These are phyloP conservation scores for Azorinus chamasolen DNA, from an alignment of 2,888 invertebrate species.

Conservation along the genomic window DNA sequence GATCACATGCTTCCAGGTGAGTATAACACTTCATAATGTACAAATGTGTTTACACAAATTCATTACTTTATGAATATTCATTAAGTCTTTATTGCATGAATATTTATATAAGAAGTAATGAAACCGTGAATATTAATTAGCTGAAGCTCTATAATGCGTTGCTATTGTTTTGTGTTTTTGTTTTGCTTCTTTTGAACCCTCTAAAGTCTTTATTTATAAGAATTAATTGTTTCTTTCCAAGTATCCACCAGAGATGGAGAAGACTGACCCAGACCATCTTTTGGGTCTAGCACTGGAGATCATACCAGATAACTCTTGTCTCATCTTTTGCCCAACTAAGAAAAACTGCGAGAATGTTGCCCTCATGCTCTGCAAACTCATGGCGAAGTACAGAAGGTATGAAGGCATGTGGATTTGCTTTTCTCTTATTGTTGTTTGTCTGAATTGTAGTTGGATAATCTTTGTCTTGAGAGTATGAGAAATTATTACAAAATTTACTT, in stretches of 20 bases:
- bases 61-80: neutral
- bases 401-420: neutral
- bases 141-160: too few relatives aligned
- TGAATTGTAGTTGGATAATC: neutral
- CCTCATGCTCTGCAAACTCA: constrained; percentile 90
- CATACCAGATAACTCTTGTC: constrained; percentile 92
- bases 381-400: constrained; percentile 86
- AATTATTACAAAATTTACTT: too few relatives aligned
- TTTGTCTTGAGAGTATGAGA: neutral
- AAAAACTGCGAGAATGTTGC: constrained; percentile 97
- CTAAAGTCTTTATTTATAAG: too few relatives aligned
- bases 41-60: neutral
- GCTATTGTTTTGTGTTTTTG: too few relatives aligned
- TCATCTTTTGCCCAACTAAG: constrained; percentile 97
- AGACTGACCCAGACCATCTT: constrained; percentile 92
- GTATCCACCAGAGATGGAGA: constrained; percentile 81
- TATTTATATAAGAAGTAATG: too few relatives aligned
- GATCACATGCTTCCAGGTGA: constrained; percentile 80
- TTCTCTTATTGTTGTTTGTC: neutral
- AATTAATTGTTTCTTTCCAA: constrained; percentile 58
- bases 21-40: neutral
- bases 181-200: too few relatives aligned
- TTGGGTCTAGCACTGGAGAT: constrained; percentile 94
- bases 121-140: too few relatives aligned
- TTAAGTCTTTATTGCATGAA: too few relatives aligned